phyloP scores from a whole-genome alignment of 2,797 vertebrate genomes.

The Clarias laeviceps region DNA sequence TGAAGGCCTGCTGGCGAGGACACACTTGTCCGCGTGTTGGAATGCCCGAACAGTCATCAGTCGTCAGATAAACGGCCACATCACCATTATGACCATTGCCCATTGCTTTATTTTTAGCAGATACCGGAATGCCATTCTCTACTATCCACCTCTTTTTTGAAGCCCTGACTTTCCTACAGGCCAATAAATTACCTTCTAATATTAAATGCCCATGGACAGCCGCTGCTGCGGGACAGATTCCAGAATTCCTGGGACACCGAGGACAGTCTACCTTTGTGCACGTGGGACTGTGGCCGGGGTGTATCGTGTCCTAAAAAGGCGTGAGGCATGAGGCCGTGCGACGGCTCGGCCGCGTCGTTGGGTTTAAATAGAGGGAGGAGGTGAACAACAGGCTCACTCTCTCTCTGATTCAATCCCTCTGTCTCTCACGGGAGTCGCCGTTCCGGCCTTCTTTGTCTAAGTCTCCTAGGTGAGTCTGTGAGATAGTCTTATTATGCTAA shows the following conservation, averaged over 20 bases:
- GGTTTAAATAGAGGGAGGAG: slow-evolving; percentile 62
- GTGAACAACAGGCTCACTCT: slow-evolving; percentile 54
- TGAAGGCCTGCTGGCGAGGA: slow-evolving; percentile 58
- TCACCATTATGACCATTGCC: slow-evolving; percentile 61
- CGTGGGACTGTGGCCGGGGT: slow-evolving; percentile 35
- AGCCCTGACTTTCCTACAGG: slow-evolving; percentile 42
- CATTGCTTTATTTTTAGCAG: slow-evolving; percentile 62
- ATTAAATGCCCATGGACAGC: slow-evolving; percentile 52
- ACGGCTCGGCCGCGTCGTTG: slow-evolving; percentile 24
- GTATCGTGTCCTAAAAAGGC: slow-evolving; percentile 66
- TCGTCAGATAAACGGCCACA: slow-evolving; percentile 51
- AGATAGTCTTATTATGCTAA: slow-evolving; percentile 38
- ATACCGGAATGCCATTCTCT: slow-evolving; percentile 57
- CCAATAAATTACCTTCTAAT: slow-evolving; percentile 61
- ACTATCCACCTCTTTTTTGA: slow-evolving; percentile 45
- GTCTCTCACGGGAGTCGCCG: slow-evolving; percentile 57
- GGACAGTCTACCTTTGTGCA: slow-evolving; percentile 54
- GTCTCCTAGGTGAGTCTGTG: slow-evolving; percentile 60
- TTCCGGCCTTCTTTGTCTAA: slow-evolving; percentile 55
- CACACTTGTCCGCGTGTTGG: slow-evolving; percentile 24
- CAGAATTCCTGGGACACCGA: slow-evolving; percentile 43
- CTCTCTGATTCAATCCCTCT: slow-evolving; percentile 46
- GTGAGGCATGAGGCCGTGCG: slow-evolving; percentile 42
- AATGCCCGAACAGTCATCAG: slow-evolving; percentile 42
- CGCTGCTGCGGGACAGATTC: slow-evolving; percentile 49